Conservation (phyloP, 1,140 invertebrate species). For the Sitobion miscanthi region DNA sequence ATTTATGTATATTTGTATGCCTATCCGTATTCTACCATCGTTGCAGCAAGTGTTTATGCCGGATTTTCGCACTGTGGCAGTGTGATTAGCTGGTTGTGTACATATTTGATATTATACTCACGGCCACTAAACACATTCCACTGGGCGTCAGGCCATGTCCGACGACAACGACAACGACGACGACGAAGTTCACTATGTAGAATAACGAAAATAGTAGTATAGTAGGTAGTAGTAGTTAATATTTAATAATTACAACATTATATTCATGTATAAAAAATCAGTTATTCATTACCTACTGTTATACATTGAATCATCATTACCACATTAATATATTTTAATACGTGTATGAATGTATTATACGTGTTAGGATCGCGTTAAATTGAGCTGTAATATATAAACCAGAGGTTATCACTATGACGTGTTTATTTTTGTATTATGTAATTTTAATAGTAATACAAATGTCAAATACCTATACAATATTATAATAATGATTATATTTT, state of each 20-base stretch:
- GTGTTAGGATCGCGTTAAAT: background rate
- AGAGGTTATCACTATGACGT: background rate
- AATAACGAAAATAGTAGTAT: conserved; percentile 6
- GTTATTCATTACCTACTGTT: background rate
- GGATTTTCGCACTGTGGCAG: conserved; percentile 73
- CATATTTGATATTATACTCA: conserved; percentile 65
- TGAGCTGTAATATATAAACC: background rate
- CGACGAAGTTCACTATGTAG: background rate
- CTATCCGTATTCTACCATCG: background rate
- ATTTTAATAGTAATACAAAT: background rate
- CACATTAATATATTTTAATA: background rate
- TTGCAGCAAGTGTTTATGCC: background rate
- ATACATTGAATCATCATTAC: background rate
- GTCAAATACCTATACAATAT: background rate
- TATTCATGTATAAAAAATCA: background rate
- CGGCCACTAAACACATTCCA: conserved; percentile 94
- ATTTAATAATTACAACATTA: background rate
- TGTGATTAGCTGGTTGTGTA: conserved; percentile 99
- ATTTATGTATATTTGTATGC: background rate
- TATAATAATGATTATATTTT: background rate
- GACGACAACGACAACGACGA: background rate
- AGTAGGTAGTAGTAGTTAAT: background rate
- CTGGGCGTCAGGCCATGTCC: conserved; percentile 53
- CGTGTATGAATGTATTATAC: background rate
- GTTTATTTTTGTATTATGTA: background rate